Conservation (phyloP, 2,888 invertebrate genomes). For the Bellardia pandia region DNA sequence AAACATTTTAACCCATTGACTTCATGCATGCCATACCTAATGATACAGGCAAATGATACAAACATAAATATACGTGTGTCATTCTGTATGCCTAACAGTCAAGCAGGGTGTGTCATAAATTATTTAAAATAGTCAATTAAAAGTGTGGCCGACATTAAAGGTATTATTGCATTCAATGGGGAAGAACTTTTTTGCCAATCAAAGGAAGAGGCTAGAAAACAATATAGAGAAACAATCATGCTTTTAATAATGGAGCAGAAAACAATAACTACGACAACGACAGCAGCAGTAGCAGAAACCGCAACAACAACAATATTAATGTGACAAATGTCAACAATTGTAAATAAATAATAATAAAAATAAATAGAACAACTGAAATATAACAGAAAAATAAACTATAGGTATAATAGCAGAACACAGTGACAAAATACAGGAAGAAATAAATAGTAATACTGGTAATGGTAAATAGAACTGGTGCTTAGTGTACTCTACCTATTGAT, state of each 20-base stretch:
- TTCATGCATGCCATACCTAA: slow-evolving; percentile 36
- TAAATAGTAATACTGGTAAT: too few relatives aligned
- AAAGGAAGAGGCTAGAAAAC: slow-evolving; percentile 20
- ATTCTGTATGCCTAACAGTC: neutral
- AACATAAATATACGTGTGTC: neutral
- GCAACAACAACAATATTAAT: slow-evolving; percentile 8
- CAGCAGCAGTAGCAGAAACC: slow-evolving; percentile 17
- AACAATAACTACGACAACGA: slow-evolving; percentile 15
- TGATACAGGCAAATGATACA: neutral
- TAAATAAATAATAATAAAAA: slow-evolving; percentile 56
- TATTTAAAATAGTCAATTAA: slow-evolving; percentile 57
- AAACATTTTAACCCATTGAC: slow-evolving; percentile 43
- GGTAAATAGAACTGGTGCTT: too few relatives aligned
- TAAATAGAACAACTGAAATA: slow-evolving; percentile 31
- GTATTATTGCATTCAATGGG: neutral
- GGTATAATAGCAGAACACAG: neutral
- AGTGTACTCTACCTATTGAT: too few relatives aligned
- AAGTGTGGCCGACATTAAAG: slow-evolving; percentile 37
- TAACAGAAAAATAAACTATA: neutral
- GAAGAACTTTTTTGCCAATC: slow-evolving; percentile 1
- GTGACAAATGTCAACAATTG: slow-evolving; percentile 48
- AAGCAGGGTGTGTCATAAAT: slow-evolving; percentile 55
- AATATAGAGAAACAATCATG: slow-evolving; percentile 32
- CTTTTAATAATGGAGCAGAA: slow-evolving; percentile 8
- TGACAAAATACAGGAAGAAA: slow-evolving; percentile 1